Base-by-base conservation (phyloP, 1,140 invertebrate genomes). In the Papilio xuthus region DNA sequence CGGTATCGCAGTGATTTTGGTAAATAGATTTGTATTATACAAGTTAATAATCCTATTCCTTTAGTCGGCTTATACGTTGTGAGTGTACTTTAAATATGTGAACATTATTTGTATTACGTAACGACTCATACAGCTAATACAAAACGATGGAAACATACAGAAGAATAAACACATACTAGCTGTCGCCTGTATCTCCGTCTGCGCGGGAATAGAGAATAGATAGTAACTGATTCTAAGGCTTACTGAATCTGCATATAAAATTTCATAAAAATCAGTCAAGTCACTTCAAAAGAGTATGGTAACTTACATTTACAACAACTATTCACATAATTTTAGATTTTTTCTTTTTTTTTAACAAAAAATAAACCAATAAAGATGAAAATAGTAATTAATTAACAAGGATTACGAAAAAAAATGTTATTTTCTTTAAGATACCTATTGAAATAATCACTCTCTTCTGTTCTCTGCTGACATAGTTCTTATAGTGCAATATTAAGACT, bases 11-110 rank as follows among this genome's bases (percentile, higher is more conserved):
- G 82, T 84, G 86, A 78, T 85, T 85, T 83, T 79, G 74, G 83
- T 82, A 90, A 91, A 92, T 89, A 90, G 85, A 87, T 88, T 90
- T 87, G 83, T 91, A 89, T 89, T 86, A 87, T 87, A 74, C 79
- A 70, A 84, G 79, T 77, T 81, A 83, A 80, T 90, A 91, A 92
- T 90, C 82, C 82, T 86, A 82, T 90, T 88, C 77, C 78, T 76
- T 80, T 85, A 85, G 78, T 83, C 78, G 79, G 78, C 60, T 87
- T 85, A 88, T 88, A 81, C 83, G 77, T 44, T 81, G 74, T 82
- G 73, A 78, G 72, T 70, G 56, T 13, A 15, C 67, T 75, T 18
- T 18, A 32, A 74, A 74, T 53, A 56, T 44, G 42, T 8, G 15
- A 20, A 71, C 9, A 72, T 44, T 72, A 44, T 72, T 72, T 72